phyloP scores from a whole-genome alignment of 53 echinoderm and acorn worm species.

The Patiria pectinifera region DNA sequence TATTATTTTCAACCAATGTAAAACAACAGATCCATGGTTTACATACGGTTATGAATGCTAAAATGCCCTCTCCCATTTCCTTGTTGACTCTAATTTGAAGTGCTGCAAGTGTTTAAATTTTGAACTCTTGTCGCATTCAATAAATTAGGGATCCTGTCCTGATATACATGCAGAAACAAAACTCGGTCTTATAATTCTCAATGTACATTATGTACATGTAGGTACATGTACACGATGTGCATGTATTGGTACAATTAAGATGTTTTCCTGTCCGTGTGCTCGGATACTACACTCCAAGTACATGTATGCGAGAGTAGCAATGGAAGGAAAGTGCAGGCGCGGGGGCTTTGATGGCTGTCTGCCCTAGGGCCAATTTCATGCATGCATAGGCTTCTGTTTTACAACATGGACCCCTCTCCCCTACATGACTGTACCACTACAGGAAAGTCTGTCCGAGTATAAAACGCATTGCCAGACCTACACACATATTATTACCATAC shows the following conservation, averaged over 20 bases:
- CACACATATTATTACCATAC: constrained; percentile 12
- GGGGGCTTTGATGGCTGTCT: neutral
- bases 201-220: neutral
- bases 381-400: constrained; percentile 3
- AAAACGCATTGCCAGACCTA: neutral
- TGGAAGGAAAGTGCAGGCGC: neutral
- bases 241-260: neutral
- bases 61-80: no score
- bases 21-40: no score
- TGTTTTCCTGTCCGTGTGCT: neutral
- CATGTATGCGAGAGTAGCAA: neutral
- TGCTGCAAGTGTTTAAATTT: no score
- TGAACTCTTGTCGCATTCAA: no score
- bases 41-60: no score
- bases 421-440: no score
- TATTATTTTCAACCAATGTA: no score
- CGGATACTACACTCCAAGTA: neutral
- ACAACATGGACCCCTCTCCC: neutral
- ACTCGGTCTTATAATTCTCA: no score
- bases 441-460: no score
- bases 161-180: no score
- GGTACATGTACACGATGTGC: neutral
- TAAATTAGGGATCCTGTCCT: no score
- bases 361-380: constrained; percentile 23
- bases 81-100: no score